These are phyloP conservation scores for Anthonomus grandis DNA, from an alignment of 1,140 invertebrate species.

Conservation along the genomic window DNA sequence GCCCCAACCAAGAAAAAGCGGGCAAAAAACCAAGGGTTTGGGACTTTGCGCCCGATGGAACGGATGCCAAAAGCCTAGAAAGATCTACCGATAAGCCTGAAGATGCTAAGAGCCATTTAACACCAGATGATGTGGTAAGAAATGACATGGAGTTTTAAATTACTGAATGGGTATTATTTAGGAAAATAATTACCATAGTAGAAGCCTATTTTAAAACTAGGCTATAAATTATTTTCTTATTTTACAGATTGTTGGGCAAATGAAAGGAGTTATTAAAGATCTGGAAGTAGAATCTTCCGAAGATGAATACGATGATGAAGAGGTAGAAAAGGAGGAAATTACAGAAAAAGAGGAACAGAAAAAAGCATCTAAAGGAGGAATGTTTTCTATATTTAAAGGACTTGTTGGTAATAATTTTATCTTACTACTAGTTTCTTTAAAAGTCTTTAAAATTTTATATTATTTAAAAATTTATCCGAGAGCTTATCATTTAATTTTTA, in stretches of 20 bases:
- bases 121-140: slow-evolving; percentile 62
- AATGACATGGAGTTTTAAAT: too few relatives aligned
- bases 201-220: too few relatives aligned
- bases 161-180: too few relatives aligned
- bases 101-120: slow-evolving; percentile 58
- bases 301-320: slow-evolving; percentile 53
- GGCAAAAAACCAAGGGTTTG: slow-evolving; percentile 88
- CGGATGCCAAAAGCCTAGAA: slow-evolving; percentile 79
- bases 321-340: slow-evolving; percentile 33
- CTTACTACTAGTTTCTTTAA: neutral
- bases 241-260: slow-evolving; percentile 72
- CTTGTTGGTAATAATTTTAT: slow-evolving; percentile 77
- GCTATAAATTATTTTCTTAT: too few relatives aligned
- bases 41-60: slow-evolving; percentile 77
- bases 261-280: slow-evolving; percentile 73
- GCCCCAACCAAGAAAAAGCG: slow-evolving; percentile 64
- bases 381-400: slow-evolving; percentile 81
- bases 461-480: too few relatives aligned
- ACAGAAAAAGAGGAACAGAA: slow-evolving; percentile 25
- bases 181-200: too few relatives aligned
- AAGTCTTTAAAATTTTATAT: neutral
- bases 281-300: slow-evolving; percentile 58
- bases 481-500: too few relatives aligned
- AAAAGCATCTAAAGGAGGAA: slow-evolving; percentile 51
- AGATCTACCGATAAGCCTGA: slow-evolving; percentile 76